Percentiles rank a stretch among this genome's conserved stretches.
Evolutionary conservation across 2,113 vertebrate genomes (phyloP).

Genomic region (Colinus virginianus): DNA sequence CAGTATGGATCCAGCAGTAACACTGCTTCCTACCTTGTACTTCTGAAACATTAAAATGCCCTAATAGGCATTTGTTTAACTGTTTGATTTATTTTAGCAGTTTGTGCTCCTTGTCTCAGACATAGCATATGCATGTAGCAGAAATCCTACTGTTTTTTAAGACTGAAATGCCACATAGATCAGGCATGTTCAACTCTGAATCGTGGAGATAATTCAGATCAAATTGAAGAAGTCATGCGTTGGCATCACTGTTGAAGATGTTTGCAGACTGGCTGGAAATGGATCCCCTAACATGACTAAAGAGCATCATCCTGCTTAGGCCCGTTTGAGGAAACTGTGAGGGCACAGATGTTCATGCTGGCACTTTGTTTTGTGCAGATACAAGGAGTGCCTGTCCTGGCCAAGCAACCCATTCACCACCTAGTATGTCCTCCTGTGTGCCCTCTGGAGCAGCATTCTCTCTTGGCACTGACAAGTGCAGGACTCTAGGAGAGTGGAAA

Average conservation of each 20-base stretch:
- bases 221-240: not conserved
- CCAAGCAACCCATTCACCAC: not conserved
- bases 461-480: fast-evolving
- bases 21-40: constrained; percentile 58
- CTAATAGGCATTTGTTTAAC: constrained; percentile 69
- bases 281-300: not conserved
- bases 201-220: not conserved
- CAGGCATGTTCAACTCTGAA: not conserved
- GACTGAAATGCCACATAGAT: constrained; percentile 18
- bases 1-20: constrained; percentile 51
- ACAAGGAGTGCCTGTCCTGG: not conserved
- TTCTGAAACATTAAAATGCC: constrained; percentile 65
- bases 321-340: fast-evolving
- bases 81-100: constrained; percentile 70
- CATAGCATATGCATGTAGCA: not conserved
- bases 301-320: not conserved
- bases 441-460: not conserved
- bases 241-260: not conserved
- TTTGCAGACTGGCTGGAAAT: not conserved
- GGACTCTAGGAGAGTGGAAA: not conserved
- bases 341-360: not conserved
- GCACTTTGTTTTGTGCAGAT: not conserved
- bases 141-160: constrained; percentile 1
- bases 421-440: not conserved
- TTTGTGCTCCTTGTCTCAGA: constrained; percentile 52